phyloP scores from a whole-genome alignment of 2,113 vertebrate genomes.

The Geococcyx californianus region DNA sequence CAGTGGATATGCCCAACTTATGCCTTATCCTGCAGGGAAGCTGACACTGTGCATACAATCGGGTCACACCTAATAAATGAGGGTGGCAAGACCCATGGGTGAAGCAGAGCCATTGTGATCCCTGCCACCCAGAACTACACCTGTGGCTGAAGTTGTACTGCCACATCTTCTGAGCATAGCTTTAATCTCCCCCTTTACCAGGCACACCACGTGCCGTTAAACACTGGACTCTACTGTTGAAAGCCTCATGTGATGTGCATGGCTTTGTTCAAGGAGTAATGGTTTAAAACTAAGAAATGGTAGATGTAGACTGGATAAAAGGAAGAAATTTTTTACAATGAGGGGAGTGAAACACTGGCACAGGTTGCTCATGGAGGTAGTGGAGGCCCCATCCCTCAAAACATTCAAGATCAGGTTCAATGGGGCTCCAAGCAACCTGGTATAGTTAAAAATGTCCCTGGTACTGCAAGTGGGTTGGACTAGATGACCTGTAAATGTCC shows the following conservation, averaged over 20 bases:
- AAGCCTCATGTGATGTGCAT: accelerated
- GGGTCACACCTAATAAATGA: accelerated
- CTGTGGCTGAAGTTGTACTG: accelerated
- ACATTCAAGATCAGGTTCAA: too few species aligned
- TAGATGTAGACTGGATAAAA: too few species aligned
- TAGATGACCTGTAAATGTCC: too few species aligned
- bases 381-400: too few species aligned
- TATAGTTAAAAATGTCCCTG: too few species aligned
- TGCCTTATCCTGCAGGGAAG: background rate
- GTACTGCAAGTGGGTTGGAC: too few species aligned
- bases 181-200: background rate
- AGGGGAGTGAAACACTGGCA: too few species aligned
- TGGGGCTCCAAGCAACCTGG: too few species aligned
- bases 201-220: background rate
- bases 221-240: background rate
- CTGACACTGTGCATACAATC: accelerated
- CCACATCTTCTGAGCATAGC: background rate
- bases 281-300: too few species aligned
- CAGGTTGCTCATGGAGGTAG: too few species aligned
- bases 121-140: background rate
- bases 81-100: background rate
- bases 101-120: background rate
- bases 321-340: background rate
- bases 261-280: too few species aligned
- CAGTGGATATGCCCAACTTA: too few species aligned